Base-by-base conservation (phyloP, 2,888 invertebrate genomes). In the Folsomia manolachei region DNA sequence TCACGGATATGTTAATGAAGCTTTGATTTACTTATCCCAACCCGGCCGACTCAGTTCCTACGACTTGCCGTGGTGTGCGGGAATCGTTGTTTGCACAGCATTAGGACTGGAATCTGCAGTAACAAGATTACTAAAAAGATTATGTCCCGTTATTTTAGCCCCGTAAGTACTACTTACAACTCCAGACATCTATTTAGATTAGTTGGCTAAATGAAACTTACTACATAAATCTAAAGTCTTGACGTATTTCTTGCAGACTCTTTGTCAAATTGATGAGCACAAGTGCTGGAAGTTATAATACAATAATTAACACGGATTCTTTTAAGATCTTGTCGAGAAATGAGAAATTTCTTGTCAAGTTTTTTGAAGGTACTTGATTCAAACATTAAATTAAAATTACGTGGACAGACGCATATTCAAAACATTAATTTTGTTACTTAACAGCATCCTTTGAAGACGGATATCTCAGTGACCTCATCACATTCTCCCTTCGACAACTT, bases 1-100 rank as follows among this genome's bases (percentile, higher is more conserved):
- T 66, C 79, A 78, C 60, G 78, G 76, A 1, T 21, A 56, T n/a
- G 60, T 62, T 7, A 69, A 78, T 51, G 76, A 78, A 23, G 66
- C 73, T 0, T 24, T 80, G 14, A 26, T 77, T 1, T 78, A 69
- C 63, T 25, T 80, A 0, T 71, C 75, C 14, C 75, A 78, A 39
- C 73, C 70, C 27, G 68, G 75, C 23, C 68, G 71, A 62, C 69
- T 70, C 62, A 64, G 78, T n/a, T 70, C 64, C 18, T 75, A 77
- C 64, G 77, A 72, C 24, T 70, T 75, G 9, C 76, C 80, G 1
- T 81, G 81, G 81, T 75, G 78, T 63, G 74, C 79, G 18, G 76
- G 76, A 11, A 21, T 75, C 18, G 76, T 78, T 11, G 70, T 76
- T 27, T 65, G 76, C 24, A 74, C 78, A 9, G 79, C 77, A 26